Base-by-base conservation (phyloP, 2,113 vertebrate species). In the Trichechus manatus region DNA sequence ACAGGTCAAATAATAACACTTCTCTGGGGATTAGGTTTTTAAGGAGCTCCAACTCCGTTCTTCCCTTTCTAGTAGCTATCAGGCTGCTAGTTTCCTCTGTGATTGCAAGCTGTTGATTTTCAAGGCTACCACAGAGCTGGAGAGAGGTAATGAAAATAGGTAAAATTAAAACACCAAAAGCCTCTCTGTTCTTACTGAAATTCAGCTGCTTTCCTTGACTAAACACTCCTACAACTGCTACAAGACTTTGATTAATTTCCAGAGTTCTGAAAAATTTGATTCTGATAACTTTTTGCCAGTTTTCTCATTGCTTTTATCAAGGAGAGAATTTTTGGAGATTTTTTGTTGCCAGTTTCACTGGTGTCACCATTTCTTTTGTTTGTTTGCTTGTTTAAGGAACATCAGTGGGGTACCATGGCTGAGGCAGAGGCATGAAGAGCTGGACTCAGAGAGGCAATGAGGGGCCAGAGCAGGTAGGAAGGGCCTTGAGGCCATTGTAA, bases 381-480 rank as follows among this genome's bases (percentile, higher is more conserved):
- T 42, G 50, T 23, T 2, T 50, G 22, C 23, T 56, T 39, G 39
- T 39, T 74, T 53, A 68, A 15, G 14, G n/a, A 85, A 42, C 5
- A 53, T 53, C 4, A 42, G 25, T 29, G 27, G 53, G 25, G 9
- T 9, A 29, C 3, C 3, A 19, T 25, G 27, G 29, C 20, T 44
- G 64, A 79, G 15, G 22, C 22, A 80, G 36, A 75, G 25, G 4
- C 25, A 29, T 36, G 17, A 56, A 59, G 29, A 47, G 20, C 19
- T 42, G 27, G 61, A 27, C 8, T 63, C 14, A 29, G 50, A 61
- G 61, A 79, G 80, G 27, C 5, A 19, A 0, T 0, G 5, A n/a
- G 11, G 44, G 17, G 5, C 13, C 44, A 42, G 6, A 53, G 8
- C 0, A 0, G 3, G 3, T 14, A 25, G 50, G 33, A 84, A n/a